A percentile compares a stretch with the other conserved stretches of the same genome.
phyloP scores from a whole-genome alignment of 2,888 invertebrate genomes.

The Theristus sp. region DNA sequence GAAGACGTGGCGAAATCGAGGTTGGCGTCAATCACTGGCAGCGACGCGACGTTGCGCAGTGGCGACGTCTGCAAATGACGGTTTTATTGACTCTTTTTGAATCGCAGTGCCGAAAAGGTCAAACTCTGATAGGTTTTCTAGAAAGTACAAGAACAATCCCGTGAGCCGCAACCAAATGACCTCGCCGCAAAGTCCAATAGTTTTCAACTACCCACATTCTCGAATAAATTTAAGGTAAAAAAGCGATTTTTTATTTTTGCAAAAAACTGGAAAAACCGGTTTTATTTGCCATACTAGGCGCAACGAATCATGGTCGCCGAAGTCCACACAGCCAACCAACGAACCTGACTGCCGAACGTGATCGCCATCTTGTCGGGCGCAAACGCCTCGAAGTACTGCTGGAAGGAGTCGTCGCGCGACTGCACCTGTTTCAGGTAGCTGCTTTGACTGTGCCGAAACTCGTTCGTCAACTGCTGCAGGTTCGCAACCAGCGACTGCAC shows the following conservation, averaged over 20 bases:
- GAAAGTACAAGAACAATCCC: no score
- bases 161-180: no score
- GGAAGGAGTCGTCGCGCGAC: conserved; percentile 69
- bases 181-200: no score
- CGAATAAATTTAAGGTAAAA: no score
- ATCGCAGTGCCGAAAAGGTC: no score
- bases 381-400: conserved; percentile 55
- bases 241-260: no score
- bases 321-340: no score
- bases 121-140: no score
- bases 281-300: no score
- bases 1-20: background rate
- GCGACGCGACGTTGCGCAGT: background rate
- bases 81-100: background rate
- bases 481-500: conserved; percentile 62
- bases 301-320: no score
- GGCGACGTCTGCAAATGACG: background rate
- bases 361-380: background rate
- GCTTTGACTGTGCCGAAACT: conserved; percentile 66
- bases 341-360: background rate
- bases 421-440: conserved; percentile 59
- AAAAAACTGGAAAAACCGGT: no score
- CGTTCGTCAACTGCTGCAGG: conserved; percentile 63
- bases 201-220: no score
- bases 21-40: background rate